Percentiles rank a stretch among this genome's conserved stretches.
These are phyloP conservation scores for Aphelenchoides fujianensis DNA, from an alignment of 1,140 invertebrate genomes.

Conservation along the genomic window DNA sequence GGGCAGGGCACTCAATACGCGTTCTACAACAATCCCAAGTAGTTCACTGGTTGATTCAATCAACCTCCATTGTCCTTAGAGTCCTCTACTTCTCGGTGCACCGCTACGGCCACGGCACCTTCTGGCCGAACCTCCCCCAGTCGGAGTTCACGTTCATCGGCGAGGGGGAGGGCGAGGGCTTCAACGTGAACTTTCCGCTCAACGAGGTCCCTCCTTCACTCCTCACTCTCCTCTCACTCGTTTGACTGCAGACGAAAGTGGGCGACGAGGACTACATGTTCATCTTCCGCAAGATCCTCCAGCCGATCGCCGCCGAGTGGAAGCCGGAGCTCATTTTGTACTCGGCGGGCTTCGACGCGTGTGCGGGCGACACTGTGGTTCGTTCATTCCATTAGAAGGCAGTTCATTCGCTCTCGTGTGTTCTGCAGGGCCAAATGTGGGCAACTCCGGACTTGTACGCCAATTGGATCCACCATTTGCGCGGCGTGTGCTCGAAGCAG, in stretches of 20 bases:
- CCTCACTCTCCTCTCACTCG: neutral
- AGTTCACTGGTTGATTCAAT: neutral
- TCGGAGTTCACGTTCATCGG: constrained; percentile 66
- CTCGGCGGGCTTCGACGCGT: constrained; percentile 88
- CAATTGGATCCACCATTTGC: constrained; percentile 24
- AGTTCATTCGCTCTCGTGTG: constrained; percentile 7
- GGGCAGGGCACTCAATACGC: constrained; percentile 97
- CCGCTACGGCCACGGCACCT: constrained; percentile 97
- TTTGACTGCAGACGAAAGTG: constrained; percentile 73
- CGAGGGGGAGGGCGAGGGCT: constrained; percentile 81
- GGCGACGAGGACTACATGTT: constrained; percentile 69
- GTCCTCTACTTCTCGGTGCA: constrained; percentile 89
- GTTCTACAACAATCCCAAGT: constrained; percentile 86
- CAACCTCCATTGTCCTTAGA: constrained; percentile 17
- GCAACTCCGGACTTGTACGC: constrained; percentile 21
- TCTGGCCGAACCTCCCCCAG: constrained; percentile 90
- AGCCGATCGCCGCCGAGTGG: constrained; percentile 82
- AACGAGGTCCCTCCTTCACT: constrained; percentile 15
- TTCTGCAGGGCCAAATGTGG: constrained; percentile 19
- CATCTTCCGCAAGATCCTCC: constrained; percentile 13
- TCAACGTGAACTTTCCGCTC: constrained; percentile 95
- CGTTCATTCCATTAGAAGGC: constrained; percentile 12
- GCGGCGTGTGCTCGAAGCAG: constrained; percentile 2
- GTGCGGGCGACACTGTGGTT: constrained; percentile 26
- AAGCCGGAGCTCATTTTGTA: constrained; percentile 88